Conservation (phyloP, 2,888 invertebrate genomes). For the Synergus japonicus region DNA sequence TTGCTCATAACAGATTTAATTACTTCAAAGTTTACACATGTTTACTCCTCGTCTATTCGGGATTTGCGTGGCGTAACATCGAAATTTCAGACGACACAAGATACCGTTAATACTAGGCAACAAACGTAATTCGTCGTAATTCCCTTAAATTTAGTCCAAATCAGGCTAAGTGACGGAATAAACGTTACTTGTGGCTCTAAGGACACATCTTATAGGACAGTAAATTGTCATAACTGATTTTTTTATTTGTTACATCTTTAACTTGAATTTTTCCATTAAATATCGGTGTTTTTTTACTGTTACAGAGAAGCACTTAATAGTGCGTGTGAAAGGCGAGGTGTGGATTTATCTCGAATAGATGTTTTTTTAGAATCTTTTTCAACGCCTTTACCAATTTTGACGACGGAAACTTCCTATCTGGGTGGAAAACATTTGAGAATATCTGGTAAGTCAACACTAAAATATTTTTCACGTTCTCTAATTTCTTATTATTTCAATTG, state of each 20-base stretch:
- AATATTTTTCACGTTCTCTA: background rate
- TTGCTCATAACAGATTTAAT: too few species aligned
- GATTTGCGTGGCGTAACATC: too few species aligned
- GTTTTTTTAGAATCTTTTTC: slow-evolving; percentile 83
- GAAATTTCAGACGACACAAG: too few species aligned
- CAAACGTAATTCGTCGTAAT: too few species aligned
- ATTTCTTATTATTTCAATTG: background rate
- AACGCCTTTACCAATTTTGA: slow-evolving; percentile 81
- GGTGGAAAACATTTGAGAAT: slow-evolving; percentile 84
- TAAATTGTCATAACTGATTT: too few species aligned
- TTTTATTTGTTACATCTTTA: background rate
- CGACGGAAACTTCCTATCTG: slow-evolving; percentile 82
- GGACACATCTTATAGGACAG: too few species aligned
- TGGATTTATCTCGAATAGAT: slow-evolving; percentile 82
- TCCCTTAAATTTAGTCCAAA: too few species aligned
- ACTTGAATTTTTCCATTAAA: background rate
- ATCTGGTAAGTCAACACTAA: slow-evolving; percentile 78
- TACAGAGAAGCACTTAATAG: slow-evolving; percentile 83
- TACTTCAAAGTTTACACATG: too few species aligned
- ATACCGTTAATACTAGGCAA: too few species aligned
- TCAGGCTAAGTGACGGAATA: too few species aligned
- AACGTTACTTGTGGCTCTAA: too few species aligned
- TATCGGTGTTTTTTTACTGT: slow-evolving; percentile 51
- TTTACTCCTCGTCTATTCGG: too few species aligned
- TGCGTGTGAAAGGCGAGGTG: slow-evolving; percentile 83